Base-by-base conservation (phyloP, 2,113 vertebrate species). In the Menidia beryllina region DNA sequence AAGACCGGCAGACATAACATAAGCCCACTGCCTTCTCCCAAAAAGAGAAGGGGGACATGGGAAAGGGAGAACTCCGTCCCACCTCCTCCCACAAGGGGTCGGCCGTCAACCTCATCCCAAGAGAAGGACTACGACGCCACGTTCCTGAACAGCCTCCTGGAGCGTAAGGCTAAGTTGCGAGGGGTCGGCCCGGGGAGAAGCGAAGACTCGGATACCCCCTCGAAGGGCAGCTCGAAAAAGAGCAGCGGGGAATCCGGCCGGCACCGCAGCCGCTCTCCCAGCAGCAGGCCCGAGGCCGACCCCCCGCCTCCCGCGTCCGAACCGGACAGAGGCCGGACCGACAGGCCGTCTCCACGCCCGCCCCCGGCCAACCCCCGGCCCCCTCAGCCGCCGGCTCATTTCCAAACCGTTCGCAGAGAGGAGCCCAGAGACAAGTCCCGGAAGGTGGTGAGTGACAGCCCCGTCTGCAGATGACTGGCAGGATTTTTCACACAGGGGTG, bases 371-470 rank as follows among this genome's bases (percentile, higher is more conserved):
- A 92, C 77, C 65, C 88, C 64, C 94, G 92, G 69, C 92, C 94
- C 64, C 85, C 93, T 72, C 93, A 92, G 69, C 86, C 87, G 14
- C 68, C 88, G 23, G 82, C 90, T 4, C 94, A 95, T 38, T 80
- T 87, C 52, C 91, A 90, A 2, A 91, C 93, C 2, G 92, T 92
- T 81, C 92, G 77, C 72, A 94, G 94, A 87, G 97, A 96, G 20
- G 97, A 97, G 45, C 94, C 94, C 87, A 94, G 95, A 69, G 89
- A 91, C 70, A 93, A 92, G 19, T 69, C 92, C 74, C 94, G 95
- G 51, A 98, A 98, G 94, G 90, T 94, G 87, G 97, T 99, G 90
- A 94, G 96, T 89, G 72, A 67, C 41, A 65, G 70, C 34, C 34
- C 51, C 30, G n/a, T 3, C 34, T 21, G 2, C 10, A 5, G 19